Evolutionary conservation across 2,888 invertebrate genomes (phyloP).

Genomic region (Drosophila prolongata): DNA sequence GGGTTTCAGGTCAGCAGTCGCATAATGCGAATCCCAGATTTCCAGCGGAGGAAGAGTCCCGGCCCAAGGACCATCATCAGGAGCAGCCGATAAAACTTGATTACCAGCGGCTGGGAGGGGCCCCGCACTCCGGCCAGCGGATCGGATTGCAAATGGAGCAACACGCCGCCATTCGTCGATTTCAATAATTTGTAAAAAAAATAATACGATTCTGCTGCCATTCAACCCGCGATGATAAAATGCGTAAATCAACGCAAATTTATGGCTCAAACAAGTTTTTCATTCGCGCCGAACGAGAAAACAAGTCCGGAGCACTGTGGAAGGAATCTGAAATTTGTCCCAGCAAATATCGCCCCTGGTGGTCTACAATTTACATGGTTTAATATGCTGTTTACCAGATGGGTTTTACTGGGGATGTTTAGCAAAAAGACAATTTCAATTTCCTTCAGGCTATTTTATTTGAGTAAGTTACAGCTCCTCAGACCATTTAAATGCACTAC

Average conservation of each 20-base stretch:
- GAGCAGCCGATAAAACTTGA: conserved; percentile 55
- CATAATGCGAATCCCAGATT: conserved; percentile 69
- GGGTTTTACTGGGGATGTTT: conserved; percentile 8
- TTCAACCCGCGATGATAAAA: conserved; percentile 52
- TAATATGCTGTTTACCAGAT: conserved; percentile 10
- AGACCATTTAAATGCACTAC: neutral
- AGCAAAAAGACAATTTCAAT: conserved; percentile 4
- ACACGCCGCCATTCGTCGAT: conserved; percentile 35
- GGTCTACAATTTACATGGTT: conserved; percentile 29
- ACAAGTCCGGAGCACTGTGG: conserved; percentile 38
- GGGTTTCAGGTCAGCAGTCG: conserved; percentile 75
- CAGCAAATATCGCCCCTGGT: conserved; percentile 41
- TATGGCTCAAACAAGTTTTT: conserved; percentile 60
- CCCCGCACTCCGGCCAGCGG: too few relatives aligned
- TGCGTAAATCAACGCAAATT: conserved; percentile 48
- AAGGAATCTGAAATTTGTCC: conserved; percentile 25
- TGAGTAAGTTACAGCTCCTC: neutral
- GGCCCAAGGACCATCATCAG: conserved; percentile 19
- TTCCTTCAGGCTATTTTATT: neutral
- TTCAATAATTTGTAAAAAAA: conserved; percentile 44
- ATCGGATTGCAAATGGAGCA: conserved; percentile 45
- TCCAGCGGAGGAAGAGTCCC: conserved; percentile 13
- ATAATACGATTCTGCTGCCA: conserved; percentile 48
- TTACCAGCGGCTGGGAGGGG: conserved; percentile 21
- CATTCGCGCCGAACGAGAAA: conserved; percentile 29